Evolutionary conservation across 2,888 invertebrate species (phyloP), one percentile per base, ranked within the genome.

Genomic region (Bembecia ichneumoniformis): DNA sequence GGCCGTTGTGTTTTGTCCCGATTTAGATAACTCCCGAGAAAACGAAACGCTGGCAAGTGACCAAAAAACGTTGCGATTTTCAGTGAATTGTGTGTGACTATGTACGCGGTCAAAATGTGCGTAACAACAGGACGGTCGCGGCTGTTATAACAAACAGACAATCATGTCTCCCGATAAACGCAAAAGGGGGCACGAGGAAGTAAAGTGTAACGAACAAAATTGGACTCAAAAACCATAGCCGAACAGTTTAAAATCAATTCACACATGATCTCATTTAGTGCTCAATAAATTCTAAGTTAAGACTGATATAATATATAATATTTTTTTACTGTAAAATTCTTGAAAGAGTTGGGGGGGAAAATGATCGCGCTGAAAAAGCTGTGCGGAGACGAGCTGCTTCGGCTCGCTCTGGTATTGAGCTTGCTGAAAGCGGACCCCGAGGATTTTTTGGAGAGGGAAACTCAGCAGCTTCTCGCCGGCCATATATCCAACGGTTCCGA

Each of bases 281-380:
- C 81, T 82, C 80, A 80, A 80, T 53, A 55, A 54, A 58, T 60
- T 62, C 28, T 57, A 59, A 58, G 58, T 51, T 56, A 57, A 58
- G 58, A 58, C 52, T 46, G 49, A 51, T 51, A 55, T 28, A 20
- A 20, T 20, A 28, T 28, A 28, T 9, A 9, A 64, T 66, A 67
- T 64, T 67, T 64, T 65, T 52, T 55, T 28, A 52, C 48, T 47
- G 48, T 55, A 9, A 13, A 40, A 13, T 40, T 52, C 36, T 58
- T 57, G 52, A 49, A 54, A 54, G 47, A 44, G 9, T 35, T 4
- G 49, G 35, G 35, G 3, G 50, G 43, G 48, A 64, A 47, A 17
- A 95, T 95, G 95, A 89, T 95, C 82, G 92, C 93, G 63, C 81
- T 94, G 63, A 95, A 95, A 84, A 95, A 95, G 77, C 82, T 94